Evolutionary conservation across 1,140 invertebrate genomes (phyloP), one percentile per base, ranked within the genome.

Genomic region (Tribolium castaneum): DNA sequence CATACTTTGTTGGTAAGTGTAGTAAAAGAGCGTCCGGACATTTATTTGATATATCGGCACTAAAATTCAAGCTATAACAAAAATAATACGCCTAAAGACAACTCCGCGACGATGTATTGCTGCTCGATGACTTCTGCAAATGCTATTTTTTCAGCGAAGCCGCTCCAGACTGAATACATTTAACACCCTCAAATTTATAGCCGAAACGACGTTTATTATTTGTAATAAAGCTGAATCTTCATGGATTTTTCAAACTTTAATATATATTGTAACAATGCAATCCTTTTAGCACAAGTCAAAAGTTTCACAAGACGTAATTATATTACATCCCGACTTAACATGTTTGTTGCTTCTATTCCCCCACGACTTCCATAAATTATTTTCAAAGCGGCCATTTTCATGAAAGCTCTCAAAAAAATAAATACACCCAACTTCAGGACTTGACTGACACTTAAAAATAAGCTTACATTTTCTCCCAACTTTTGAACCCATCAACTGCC

Each of bases 71-170:
- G 59, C 30, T 66, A n/a, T 66, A 66, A 66, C 59, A 66, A 30
- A 66, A 66, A 66, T 66, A 66, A 66, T 66, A 66, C 59, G 59
- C 59, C 59, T 66, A 39, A 66, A 66, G 30, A 39, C 59, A 66
- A 66, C 59, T 66, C 59, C 35, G 0, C 12, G 4, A 66, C 25
- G 59, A 66, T 66, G 59, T 66, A 66, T 39, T 35, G 30, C 59
- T 7, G 9, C 10, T 35, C 59, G 30, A 66, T 66, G 59, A 66
- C 59, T 66, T 66, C 59, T 66, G 59, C 59, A 35, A 35, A 66
- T 66, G 59, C 59, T 66, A 66, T 66, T 66, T 66, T 66, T 66
- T 66, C 34, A 35, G 14, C 12, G 10, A 66, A 59, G 59, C 59
- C 59, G 59, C 59, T 66, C 59, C 59, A 66, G 59, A 66, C 59